phyloP scores from a whole-genome alignment of 2,113 vertebrate species.

The Hepsetus odoe region DNA sequence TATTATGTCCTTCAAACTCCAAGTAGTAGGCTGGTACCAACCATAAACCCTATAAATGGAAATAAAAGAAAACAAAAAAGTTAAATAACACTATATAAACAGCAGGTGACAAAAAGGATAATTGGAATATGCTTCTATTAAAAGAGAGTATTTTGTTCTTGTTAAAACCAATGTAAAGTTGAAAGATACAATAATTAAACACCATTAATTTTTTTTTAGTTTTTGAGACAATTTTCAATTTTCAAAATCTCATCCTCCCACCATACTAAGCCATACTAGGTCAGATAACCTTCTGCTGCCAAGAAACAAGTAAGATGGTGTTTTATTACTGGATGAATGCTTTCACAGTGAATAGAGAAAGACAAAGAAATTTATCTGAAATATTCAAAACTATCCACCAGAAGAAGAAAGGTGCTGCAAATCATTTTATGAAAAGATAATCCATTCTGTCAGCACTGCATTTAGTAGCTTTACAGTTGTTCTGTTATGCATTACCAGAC shows the following conservation, averaged over 20 bases:
- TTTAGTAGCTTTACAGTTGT: background rate
- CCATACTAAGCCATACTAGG: no score
- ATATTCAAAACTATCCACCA: background rate
- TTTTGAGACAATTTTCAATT: background rate
- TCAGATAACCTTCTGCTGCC: background rate
- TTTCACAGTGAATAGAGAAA: background rate
- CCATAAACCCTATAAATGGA: conserved; percentile 81
- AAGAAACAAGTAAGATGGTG: background rate
- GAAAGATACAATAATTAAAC: no score
- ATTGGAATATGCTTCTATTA: no score
- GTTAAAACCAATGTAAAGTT: no score
- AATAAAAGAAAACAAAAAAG: background rate
- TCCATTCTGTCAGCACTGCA: background rate
- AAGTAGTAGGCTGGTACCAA: conserved; percentile 85
- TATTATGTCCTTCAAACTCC: conserved; percentile 90
- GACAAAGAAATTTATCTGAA: background rate
- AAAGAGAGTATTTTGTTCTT: no score
- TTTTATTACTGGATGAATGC: background rate
- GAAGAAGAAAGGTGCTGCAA: background rate
- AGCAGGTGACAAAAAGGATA: no score
- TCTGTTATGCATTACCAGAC: background rate
- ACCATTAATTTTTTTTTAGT: no score
- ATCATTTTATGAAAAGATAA: no score
- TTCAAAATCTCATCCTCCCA: background rate
- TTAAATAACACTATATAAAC: no score